These are phyloP conservation scores for Sylvicola cinctus DNA, from an alignment of 2,888 invertebrate genomes.

Conservation along the genomic window DNA sequence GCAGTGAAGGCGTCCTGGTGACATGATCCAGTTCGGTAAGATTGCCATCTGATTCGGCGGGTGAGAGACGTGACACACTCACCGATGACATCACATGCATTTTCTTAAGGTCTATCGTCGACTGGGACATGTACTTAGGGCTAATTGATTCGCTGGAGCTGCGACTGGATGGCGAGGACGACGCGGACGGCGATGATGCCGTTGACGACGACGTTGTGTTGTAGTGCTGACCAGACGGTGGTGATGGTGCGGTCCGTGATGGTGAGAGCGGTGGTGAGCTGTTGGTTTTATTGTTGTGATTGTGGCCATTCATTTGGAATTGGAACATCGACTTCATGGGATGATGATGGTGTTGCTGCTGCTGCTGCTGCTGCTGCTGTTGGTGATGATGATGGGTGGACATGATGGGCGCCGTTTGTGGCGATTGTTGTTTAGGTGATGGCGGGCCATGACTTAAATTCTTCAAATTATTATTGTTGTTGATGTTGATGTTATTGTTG, in stretches of 20 bases:
- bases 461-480: conserved; percentile 2
- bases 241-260: conserved; percentile 12
- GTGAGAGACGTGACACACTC: background rate
- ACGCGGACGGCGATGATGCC: conserved; percentile 9
- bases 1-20: background rate
- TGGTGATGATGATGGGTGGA: too few relatives aligned
- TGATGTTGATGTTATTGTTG: conserved; percentile 16
- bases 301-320: background rate
- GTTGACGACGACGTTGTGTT: conserved; percentile 11
- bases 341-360: too few relatives aligned
- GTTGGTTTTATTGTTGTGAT: too few relatives aligned
- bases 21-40: background rate
- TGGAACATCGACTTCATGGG: background rate
- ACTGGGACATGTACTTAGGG: conserved; percentile 21
- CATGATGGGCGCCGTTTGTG: too few relatives aligned
- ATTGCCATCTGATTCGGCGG: background rate
- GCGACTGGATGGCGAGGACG: conserved; percentile 14
- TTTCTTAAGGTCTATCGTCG: conserved; percentile 23
- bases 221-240: background rate
- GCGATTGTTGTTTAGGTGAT: too few relatives aligned
- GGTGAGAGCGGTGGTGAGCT: conserved; percentile 10
- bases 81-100: conserved; percentile 18
- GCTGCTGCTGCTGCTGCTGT: too few relatives aligned
- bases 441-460: too few relatives aligned
- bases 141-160: conserved; percentile 12